Evolutionary conservation across 1,140 invertebrate genomes (phyloP).

Genomic region (Hirudo medicinalis): DNA sequence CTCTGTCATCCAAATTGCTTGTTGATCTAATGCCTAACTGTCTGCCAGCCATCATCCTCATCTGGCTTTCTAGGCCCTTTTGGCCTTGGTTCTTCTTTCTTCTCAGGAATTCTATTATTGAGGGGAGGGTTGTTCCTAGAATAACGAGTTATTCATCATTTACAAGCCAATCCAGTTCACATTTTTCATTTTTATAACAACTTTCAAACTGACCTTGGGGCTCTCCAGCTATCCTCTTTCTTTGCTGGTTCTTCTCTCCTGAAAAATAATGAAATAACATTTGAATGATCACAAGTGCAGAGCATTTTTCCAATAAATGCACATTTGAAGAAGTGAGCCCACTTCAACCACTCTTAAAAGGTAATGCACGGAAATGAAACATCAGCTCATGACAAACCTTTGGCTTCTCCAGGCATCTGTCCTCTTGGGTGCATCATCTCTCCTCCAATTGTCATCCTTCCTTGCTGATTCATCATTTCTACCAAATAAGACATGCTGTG

Average conservation of each 20-base stretch:
- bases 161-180: too few species aligned
- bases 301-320: neutral
- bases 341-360: neutral
- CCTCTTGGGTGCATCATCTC: neutral
- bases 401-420: slow-evolving; percentile 3
- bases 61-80: slow-evolving; percentile 12
- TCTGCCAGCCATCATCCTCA: slow-evolving; percentile 15
- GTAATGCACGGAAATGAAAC: slow-evolving; percentile 18
- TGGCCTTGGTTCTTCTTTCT: slow-evolving; percentile 26
- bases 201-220: too few species aligned
- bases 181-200: too few species aligned
- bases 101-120: slow-evolving; percentile 29
- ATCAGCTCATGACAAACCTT: slow-evolving; percentile 29
- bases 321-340: neutral
- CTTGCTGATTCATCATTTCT: slow-evolving; percentile 32
- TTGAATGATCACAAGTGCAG: too few species aligned
- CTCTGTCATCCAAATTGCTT: too few species aligned
- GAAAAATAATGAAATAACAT: too few species aligned
- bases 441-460: slow-evolving; percentile 23
- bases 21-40: slow-evolving; percentile 1
- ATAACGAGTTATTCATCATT: too few species aligned
- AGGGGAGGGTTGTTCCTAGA: too few species aligned
- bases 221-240: neutral
- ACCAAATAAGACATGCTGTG: slow-evolving; percentile 25
- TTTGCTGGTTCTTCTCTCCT: neutral